phyloP scores from a whole-genome alignment of 2,113 vertebrate genomes.

The Calidris pugnax region DNA sequence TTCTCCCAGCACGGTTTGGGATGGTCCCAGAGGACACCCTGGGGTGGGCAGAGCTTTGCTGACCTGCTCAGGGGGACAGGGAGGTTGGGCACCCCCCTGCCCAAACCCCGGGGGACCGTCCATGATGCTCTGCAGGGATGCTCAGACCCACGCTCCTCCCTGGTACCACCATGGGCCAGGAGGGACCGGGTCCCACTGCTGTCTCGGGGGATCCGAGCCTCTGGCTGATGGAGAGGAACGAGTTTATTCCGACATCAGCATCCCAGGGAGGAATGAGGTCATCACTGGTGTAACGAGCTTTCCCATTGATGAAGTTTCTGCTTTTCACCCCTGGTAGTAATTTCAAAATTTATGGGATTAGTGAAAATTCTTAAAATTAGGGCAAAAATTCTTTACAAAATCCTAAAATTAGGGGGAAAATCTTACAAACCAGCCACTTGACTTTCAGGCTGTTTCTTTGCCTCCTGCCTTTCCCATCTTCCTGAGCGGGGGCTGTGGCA shows the following conservation, averaged over 20 bases:
- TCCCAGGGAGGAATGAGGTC: background rate
- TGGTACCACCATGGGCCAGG: background rate
- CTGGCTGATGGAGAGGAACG: background rate
- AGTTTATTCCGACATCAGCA: background rate
- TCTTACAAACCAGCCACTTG: background rate
- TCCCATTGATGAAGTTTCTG: background rate
- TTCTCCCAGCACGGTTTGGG: fast-evolving
- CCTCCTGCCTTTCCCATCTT: background rate
- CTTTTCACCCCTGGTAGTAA: background rate
- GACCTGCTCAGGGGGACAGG: background rate
- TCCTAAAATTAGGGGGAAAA: background rate
- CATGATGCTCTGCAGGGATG: background rate
- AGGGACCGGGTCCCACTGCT: background rate
- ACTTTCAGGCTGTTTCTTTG: background rate
- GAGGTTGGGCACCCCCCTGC: background rate
- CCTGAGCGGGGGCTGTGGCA: background rate
- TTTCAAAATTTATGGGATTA: background rate
- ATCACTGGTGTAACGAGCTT: background rate
- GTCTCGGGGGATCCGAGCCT: fast-evolving
- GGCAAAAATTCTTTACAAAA: background rate
- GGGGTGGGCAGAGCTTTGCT: background rate
- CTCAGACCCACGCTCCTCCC: fast-evolving
- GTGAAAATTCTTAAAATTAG: background rate
- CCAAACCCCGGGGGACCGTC: background rate
- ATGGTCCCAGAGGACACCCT: background rate